Percentiles rank a stretch among this genome's conserved stretches.
phyloP scores from a whole-genome alignment of 2,797 vertebrate species.

The Hemitrygon akajei region DNA sequence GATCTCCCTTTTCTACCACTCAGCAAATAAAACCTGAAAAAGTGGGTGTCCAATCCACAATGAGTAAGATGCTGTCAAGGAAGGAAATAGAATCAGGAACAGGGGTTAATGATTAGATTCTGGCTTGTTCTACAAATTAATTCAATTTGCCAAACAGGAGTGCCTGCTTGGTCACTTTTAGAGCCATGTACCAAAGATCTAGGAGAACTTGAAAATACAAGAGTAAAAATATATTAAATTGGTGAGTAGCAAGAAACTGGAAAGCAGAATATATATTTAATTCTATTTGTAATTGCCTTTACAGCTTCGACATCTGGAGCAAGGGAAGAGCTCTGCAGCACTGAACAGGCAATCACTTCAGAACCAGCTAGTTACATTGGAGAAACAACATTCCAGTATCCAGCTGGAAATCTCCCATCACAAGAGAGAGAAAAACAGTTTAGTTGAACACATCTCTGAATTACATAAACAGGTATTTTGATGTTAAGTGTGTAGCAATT shows the following conservation, averaged over 20 bases:
- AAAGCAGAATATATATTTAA: background rate
- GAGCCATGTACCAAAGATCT: no score
- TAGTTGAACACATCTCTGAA: slow-evolving; percentile 43
- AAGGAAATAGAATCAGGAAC: no score
- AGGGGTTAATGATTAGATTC: no score
- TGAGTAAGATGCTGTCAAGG: background rate
- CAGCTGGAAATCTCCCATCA: slow-evolving; percentile 43
- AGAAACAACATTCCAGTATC: slow-evolving; percentile 38
- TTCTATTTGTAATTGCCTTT: background rate
- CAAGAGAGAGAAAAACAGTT: slow-evolving; percentile 40
- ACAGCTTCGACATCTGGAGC: slow-evolving; percentile 39
- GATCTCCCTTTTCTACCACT: no score
- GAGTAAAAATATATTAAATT: background rate
- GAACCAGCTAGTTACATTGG: slow-evolving; percentile 41
- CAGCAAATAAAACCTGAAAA: no score
- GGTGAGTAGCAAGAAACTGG: background rate
- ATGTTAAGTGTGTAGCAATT: background rate
- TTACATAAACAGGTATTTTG: slow-evolving; percentile 46
- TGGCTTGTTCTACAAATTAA: no score
- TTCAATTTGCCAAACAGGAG: background rate
- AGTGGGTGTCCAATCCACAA: background rate
- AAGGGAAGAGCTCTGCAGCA: slow-evolving; percentile 40
- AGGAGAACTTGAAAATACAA: background rate
- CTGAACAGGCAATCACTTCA: slow-evolving; percentile 41
- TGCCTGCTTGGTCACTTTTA: background rate